These are phyloP conservation scores for Thera britannica DNA, from an alignment of 2,888 invertebrate species.

Conservation along the genomic window DNA sequence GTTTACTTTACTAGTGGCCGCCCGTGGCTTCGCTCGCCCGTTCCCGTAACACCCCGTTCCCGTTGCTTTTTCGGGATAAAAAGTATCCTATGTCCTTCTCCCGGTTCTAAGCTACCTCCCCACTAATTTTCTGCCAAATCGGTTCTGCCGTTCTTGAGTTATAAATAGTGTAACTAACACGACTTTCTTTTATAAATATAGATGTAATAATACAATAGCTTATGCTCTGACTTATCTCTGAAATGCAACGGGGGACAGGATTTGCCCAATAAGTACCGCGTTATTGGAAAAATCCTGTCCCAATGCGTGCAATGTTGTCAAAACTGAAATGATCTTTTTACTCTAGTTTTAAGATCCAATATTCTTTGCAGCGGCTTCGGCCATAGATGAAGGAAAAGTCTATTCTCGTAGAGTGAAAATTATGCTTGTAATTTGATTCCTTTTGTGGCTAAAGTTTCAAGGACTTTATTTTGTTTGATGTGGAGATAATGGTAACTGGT, in stretches of 20 bases:
- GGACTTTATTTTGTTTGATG: constrained; percentile 23
- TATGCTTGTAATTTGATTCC: not conserved
- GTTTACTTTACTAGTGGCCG: too few species aligned
- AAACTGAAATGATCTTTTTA: not conserved
- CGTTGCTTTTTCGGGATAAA: too few species aligned
- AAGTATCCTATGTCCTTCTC: too few species aligned
- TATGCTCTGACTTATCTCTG: not conserved
- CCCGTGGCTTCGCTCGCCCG: too few species aligned
- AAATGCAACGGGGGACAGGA: not conserved
- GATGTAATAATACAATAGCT: not conserved
- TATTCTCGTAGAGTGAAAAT: not conserved
- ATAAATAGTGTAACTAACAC: too few species aligned
- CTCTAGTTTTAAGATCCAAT: not conserved
- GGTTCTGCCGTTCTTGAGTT: too few species aligned
- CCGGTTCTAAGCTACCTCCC: too few species aligned
- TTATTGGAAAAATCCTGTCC: not conserved
- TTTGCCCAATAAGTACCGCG: not conserved
- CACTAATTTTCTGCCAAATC: too few species aligned
- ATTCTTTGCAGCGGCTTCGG: not conserved
- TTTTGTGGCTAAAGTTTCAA: constrained; percentile 20
- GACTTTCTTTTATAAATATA: too few species aligned
- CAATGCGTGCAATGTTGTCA: not conserved
- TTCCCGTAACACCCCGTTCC: too few species aligned
- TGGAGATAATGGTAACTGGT: constrained; percentile 23
- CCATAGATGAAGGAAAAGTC: not conserved